phyloP scores from a whole-genome alignment of 2,888 invertebrate genomes.

The Limenitis arthemis region DNA sequence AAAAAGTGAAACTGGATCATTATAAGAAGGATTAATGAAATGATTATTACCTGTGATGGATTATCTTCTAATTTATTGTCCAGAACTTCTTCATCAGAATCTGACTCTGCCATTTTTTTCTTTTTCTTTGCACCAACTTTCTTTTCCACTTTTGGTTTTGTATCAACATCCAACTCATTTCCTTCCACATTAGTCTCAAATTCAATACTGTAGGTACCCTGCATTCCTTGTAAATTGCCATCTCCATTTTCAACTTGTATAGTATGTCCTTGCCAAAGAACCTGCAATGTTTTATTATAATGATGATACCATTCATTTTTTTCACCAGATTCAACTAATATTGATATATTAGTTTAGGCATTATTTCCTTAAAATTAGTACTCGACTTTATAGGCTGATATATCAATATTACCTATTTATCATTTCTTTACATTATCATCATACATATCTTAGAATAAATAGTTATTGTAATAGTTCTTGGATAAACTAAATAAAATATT shows the following conservation, averaged over 20 bases:
- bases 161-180: slow-evolving; percentile 59
- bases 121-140: slow-evolving; percentile 57
- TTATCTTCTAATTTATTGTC: slow-evolving; percentile 81
- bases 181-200: slow-evolving; percentile 53
- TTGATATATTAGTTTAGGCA: background rate
- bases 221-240: slow-evolving; percentile 49
- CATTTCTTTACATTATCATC: too few species aligned
- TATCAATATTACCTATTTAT: too few species aligned
- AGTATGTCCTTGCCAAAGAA: slow-evolving; percentile 77
- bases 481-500: too few species aligned
- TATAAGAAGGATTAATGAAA: background rate
- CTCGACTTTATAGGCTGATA: too few species aligned
- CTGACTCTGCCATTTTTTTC: slow-evolving; percentile 61
- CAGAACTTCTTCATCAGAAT: slow-evolving; percentile 65
- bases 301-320: background rate
- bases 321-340: background rate
- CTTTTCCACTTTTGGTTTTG: slow-evolving; percentile 64
- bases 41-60: slow-evolving; percentile 62
- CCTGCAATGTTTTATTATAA: slow-evolving; percentile 50
- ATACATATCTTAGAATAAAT: too few species aligned
- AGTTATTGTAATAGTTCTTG: too few species aligned
- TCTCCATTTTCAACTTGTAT: slow-evolving; percentile 73
- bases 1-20: background rate
- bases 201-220: slow-evolving; percentile 51
- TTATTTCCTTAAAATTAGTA: background rate